Evolutionary conservation across 2,888 invertebrate genomes (phyloP).

Genomic region (Podotricha telesiphe): DNA sequence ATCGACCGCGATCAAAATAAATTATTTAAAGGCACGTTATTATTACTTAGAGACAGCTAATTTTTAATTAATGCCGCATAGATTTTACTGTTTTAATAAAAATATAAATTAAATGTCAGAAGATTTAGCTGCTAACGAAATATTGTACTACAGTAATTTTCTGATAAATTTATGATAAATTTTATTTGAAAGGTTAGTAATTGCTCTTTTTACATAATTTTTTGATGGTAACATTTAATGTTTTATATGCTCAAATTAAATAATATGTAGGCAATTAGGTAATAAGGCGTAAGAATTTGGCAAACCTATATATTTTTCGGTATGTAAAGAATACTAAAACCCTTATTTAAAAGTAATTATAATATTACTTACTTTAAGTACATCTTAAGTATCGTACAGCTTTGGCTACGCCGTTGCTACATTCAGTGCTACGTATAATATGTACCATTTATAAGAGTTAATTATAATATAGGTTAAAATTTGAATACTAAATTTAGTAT

Average conservation of each 20-base stretch:
- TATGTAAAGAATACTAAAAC: neutral
- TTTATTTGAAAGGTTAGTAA: conserved; percentile 10
- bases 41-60: neutral
- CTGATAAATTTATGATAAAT: conserved; percentile 7
- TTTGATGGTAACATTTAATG: neutral
- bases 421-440: neutral
- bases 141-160: neutral
- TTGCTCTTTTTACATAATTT: neutral
- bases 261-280: neutral
- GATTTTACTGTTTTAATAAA: neutral
- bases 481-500: neutral
- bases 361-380: neutral
- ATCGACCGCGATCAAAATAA: neutral
- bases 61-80: neutral
- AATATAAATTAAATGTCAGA: neutral
- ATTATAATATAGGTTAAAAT: neutral
- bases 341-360: no score
- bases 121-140: neutral
- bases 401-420: neutral
- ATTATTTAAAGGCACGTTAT: neutral
- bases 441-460: neutral
- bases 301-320: neutral
- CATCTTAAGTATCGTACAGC: neutral
- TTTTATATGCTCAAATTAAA: neutral
- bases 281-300: neutral